Evolutionary conservation across 2,797 vertebrate species (phyloP), one percentile per base, ranked within the genome.

Genomic region (Sebastes matsubarae): DNA sequence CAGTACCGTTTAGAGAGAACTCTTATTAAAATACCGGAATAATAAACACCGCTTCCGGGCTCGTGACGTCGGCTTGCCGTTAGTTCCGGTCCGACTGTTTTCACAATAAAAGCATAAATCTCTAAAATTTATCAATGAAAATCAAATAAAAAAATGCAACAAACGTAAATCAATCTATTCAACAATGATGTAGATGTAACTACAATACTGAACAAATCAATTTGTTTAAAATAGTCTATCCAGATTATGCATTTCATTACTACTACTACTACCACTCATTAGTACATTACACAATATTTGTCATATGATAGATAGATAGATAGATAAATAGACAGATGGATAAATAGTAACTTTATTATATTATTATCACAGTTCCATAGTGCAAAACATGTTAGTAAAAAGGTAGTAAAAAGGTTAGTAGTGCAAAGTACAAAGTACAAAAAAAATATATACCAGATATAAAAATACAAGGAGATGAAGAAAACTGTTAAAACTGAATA

Each of bases 41-140:
- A 2, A 16, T 2, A 72, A 69, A 34, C 24, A 32, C 32, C 1
- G 9, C 3, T 87, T 90, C 80, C 83, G 80, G 8, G n/a, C 52
- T 74, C 72, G 80, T 82, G 66, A 65, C 12, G 11, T 27, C 6
- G 10, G 55, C 29, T 6, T 36, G n/a, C 4, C 0, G 14, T 18
- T 46, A 74, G 52, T 81, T 89, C 90, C 85, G 85, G 18, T 60
- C 2, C 2, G 3, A 7, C 1, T 1, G 3, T 57, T 85, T 88
- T 91, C 87, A 88, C 3, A 90, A 85, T 90, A 89, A 89, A 87
- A 87, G 84, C 63, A 0, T 16, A 1, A 1, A 9, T 12, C 1
- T 27, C 10, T 50, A 8, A 38, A 77, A 2, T n/a, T 7, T 22
- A 36, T 24, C 2, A 10, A 13, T 50, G 9, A 22, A 64, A 61